phyloP scores from a whole-genome alignment of 2,797 vertebrate genomes.

The Odontamblyopus lacepedii region DNA sequence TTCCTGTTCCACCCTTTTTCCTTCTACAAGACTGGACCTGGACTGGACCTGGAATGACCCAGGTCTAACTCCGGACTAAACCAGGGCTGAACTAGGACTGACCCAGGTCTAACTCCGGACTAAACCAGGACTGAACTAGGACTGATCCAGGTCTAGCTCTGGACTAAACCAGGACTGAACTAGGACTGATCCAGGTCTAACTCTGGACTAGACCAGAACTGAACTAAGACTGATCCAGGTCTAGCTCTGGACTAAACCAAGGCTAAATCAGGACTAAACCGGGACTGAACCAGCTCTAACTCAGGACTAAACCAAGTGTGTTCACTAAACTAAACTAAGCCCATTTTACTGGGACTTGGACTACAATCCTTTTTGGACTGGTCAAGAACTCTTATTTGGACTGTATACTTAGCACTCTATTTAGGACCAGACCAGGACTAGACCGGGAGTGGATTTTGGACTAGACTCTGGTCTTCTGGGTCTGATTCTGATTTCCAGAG shows the following conservation, averaged over 20 bases:
- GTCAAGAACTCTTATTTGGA: too few species aligned
- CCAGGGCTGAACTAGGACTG: background rate
- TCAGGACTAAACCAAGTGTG: too few species aligned
- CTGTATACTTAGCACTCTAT: too few species aligned
- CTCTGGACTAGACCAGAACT: background rate
- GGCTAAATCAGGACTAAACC: too few species aligned
- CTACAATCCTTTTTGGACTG: too few species aligned
- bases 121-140: background rate
- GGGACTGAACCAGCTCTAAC: too few species aligned
- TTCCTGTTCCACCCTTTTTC: conserved; percentile 2
- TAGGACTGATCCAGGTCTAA: background rate
- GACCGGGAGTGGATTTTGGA: too few species aligned
- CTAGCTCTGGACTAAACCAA: background rate
- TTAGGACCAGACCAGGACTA: too few species aligned
- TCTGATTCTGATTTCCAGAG: too few species aligned
- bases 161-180: background rate
- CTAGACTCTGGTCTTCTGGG: too few species aligned
- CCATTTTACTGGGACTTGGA: too few species aligned
- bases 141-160: background rate
- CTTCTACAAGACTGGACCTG: background rate
- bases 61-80: background rate
- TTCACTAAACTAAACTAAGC: too few species aligned
- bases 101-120: background rate
- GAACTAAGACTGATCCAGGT: background rate
- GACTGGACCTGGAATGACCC: background rate